Base-by-base conservation (phyloP, 1,140 invertebrate species). In the Drosophila bocki region DNA sequence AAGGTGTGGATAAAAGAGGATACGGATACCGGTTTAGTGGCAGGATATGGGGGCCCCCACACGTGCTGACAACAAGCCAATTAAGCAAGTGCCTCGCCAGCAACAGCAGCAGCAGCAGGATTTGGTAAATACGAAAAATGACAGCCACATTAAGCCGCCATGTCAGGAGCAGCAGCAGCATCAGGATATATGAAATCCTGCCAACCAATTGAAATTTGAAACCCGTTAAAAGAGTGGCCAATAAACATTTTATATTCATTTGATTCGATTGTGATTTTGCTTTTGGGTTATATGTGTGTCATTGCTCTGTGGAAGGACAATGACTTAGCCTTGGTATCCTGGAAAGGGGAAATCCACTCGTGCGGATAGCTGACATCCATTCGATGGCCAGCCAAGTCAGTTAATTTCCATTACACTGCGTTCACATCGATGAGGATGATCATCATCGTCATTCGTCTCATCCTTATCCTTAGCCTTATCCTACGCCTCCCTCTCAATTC, bases 51-150 rank as follows among this genome's bases (percentile, higher is more conserved):
- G 19, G n/a, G 50, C 61, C 13, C 29, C 0, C 58, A 77, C 75
- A 78, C 75, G 63, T 78, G 74, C 63, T 77, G 50, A 45, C 41
- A 77, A 77, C 63, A 77, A 78, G 42, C 75, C 75, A 78, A 78
- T 78, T 78, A 77, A 78, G 41, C 41, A 42, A 50, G 26, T 75
- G 57, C 48, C 71, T 54, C 19, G 33, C 44, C 54, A 57, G 54
- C 17, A 56, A 13, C 19, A 19, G 17, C 15, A 19, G 51, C 19
- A 19, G 19, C 19, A 19, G 19, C 19, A n/a, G 50, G 3, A 12
- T 12, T 2, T 19, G 19, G 33, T n/a, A 39, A 17, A 17, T 11
- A 61, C 17, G 29, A 12, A 35, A 12, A 45, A 37, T 45, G 41
- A 45, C 56, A 58, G 56, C 11, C 11, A 15, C 39, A 58, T 57